A percentile compares a stretch with the other conserved stretches of the same genome.
Evolutionary conservation across 2,888 invertebrate species (phyloP).

Genomic region (Bombylius major): DNA sequence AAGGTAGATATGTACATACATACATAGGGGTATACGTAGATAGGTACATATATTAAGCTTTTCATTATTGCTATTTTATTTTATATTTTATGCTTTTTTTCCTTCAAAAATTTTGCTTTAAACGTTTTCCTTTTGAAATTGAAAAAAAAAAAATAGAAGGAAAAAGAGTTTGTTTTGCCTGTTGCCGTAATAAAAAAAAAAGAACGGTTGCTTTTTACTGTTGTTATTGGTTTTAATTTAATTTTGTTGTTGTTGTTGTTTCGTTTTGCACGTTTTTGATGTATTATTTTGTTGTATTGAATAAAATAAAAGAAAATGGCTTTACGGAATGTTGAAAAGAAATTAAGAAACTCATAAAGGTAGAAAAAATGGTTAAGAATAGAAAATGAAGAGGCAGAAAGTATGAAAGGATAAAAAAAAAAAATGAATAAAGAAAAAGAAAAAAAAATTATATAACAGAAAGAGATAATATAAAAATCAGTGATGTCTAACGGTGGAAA

Average conservation of each 20-base stretch:
- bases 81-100: no score
- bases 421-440: background rate
- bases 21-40: background rate
- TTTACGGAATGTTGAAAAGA: background rate
- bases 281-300: constrained; percentile 2
- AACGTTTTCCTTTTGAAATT: no score
- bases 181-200: background rate
- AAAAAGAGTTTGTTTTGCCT: background rate
- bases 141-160: no score
- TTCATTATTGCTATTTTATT: no score
- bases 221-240: constrained; percentile 2
- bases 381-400: background rate
- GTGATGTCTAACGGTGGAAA: background rate
- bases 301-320: background rate
- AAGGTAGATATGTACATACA: no score
- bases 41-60: background rate
- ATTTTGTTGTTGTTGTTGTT: background rate
- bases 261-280: background rate
- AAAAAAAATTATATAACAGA: background rate
- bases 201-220: background rate
- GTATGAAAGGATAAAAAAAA: background rate
- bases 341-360: background rate
- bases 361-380: constrained; percentile 1
- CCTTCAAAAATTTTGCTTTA: no score
- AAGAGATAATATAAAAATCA: background rate